Percentiles rank a stretch among this genome's conserved stretches.
Evolutionary conservation across 2,797 vertebrate species (phyloP).

Genomic region (Anguilla marmorata): DNA sequence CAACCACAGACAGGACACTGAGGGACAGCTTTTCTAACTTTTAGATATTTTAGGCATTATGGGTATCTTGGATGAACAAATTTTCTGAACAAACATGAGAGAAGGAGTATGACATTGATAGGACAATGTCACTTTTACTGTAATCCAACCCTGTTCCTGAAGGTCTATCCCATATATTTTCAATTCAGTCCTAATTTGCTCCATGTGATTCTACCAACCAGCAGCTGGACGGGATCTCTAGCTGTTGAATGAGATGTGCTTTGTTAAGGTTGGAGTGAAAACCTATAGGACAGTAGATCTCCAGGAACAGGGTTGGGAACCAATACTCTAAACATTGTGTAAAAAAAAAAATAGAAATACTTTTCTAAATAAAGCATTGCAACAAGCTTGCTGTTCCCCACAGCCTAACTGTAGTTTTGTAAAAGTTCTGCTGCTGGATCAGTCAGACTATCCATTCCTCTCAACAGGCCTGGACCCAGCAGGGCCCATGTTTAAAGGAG

Average conservation of each 20-base stretch:
- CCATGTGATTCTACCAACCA: no score
- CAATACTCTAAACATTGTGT: no score
- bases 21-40: neutral
- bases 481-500: conserved; percentile 88
- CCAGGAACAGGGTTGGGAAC: no score
- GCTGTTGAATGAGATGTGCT: no score
- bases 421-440: neutral
- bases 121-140: neutral
- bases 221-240: no score
- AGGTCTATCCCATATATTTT: no score
- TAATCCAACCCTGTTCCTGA: neutral
- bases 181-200: no score
- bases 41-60: no score
- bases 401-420: neutral
- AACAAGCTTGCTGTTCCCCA: neutral
- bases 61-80: neutral
- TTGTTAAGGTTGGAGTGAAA: no score
- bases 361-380: neutral
- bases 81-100: neutral
- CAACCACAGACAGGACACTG: neutral
- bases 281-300: no score
- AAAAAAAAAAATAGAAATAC: no score
- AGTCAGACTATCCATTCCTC: conserved; percentile 5
- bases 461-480: conserved; percentile 87
- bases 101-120: neutral